Percentiles rank a stretch among this genome's conserved stretches.
Evolutionary conservation across 2,888 invertebrate genomes (phyloP).

Genomic region (Eurytoma californica): DNA sequence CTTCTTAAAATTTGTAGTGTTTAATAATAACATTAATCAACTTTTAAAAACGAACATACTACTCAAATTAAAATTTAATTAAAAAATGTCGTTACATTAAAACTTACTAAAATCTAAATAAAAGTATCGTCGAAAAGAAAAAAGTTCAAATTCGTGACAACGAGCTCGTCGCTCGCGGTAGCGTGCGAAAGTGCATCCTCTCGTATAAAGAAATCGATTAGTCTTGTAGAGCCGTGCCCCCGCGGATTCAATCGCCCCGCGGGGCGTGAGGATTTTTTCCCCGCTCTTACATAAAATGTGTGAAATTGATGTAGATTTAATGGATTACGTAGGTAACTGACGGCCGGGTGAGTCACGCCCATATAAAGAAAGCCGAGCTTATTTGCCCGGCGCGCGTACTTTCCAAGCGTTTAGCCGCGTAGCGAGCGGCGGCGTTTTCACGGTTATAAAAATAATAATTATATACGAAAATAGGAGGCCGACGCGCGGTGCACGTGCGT

Average conservation of each 20-base stretch:
- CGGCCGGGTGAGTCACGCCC: slow-evolving; percentile 33
- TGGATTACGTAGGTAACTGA: slow-evolving; percentile 3
- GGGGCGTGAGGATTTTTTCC: background rate
- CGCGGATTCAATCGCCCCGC: background rate
- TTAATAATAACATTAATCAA: no score
- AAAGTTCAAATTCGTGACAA: background rate
- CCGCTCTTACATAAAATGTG: slow-evolving; percentile 32
- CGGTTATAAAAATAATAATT: slow-evolving; percentile 30
- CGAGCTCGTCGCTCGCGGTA: background rate
- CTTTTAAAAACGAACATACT: no score
- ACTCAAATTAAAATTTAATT: no score
- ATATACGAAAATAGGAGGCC: slow-evolving; percentile 1
- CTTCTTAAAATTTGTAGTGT: no score
- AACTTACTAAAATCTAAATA: no score
- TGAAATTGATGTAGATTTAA: slow-evolving; percentile 23
- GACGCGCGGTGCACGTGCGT: background rate
- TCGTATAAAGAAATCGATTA: slow-evolving; percentile 31
- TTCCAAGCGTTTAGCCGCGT: slow-evolving; percentile 15
- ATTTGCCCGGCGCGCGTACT: slow-evolving; percentile 15
- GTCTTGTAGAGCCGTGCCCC: slow-evolving; percentile 42
- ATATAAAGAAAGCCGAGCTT: slow-evolving; percentile 11
- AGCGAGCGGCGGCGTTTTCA: background rate
- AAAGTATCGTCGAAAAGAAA: no score
- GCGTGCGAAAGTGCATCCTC: slow-evolving; percentile 37
- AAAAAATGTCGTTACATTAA: no score